These are phyloP conservation scores for Pterophyllum scalare DNA, from an alignment of 2,113 vertebrate genomes.

Conservation along the genomic window DNA sequence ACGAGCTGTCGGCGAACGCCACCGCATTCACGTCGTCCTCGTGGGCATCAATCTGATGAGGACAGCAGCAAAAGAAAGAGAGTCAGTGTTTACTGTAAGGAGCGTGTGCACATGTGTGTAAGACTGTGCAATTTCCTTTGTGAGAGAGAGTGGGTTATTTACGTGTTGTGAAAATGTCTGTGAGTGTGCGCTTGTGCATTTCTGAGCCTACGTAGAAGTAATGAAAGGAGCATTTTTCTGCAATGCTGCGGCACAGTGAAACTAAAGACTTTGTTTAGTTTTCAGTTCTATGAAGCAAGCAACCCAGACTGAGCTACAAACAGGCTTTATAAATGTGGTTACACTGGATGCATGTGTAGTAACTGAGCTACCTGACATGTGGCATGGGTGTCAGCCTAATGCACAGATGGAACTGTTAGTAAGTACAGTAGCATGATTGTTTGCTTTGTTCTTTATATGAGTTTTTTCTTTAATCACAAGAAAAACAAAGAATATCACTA, in stretches of 20 bases:
- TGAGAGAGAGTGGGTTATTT: background rate
- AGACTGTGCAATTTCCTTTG: background rate
- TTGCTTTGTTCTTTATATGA: background rate
- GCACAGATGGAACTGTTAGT: background rate
- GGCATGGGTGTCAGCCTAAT: background rate
- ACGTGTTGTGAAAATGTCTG: too few species aligned
- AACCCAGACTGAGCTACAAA: background rate
- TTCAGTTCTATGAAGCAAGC: background rate
- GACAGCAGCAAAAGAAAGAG: background rate
- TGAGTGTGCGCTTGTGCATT: background rate
- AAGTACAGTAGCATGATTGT: background rate
- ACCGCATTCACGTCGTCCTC: slow-evolving; percentile 94
- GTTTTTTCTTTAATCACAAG: background rate
- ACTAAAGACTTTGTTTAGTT: background rate
- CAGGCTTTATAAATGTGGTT: background rate
- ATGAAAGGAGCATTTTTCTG: slow-evolving; percentile 8
- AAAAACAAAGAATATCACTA: background rate
- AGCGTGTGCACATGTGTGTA: background rate
- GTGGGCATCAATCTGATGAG: slow-evolving; percentile 87
- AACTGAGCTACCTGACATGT: background rate
- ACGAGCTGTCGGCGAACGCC: slow-evolving; percentile 90
- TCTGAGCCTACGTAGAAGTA: background rate
- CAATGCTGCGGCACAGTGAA: background rate
- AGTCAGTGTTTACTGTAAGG: background rate
- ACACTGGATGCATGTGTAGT: too few species aligned